Percentiles rank a stretch among this genome's conserved stretches.
phyloP scores from a whole-genome alignment of 2,113 vertebrate species.

The Peromyscus californicus region DNA sequence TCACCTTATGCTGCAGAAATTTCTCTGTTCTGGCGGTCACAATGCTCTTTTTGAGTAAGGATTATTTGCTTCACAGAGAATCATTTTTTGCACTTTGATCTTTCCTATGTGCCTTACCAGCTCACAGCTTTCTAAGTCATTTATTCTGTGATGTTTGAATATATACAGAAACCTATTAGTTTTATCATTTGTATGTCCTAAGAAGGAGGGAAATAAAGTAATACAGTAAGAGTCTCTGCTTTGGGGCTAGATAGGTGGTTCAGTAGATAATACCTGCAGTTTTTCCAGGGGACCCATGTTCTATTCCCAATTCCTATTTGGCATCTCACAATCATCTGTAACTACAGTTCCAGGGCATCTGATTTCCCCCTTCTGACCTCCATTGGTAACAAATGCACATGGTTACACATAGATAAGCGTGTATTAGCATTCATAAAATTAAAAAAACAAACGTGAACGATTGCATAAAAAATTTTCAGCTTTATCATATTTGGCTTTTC shows the following conservation, averaged over 20 bases:
- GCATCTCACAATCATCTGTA: neutral
- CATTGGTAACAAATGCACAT: neutral
- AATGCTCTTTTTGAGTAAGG: conserved; percentile 97
- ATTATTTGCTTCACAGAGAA: conserved; percentile 54
- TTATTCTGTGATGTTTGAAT: neutral
- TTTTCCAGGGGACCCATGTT: neutral
- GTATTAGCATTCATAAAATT: neutral
- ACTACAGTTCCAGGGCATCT: neutral
- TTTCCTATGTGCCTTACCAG: conserved; percentile 39
- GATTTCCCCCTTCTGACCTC: neutral
- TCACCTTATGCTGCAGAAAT: conserved; percentile 97
- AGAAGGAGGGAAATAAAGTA: neutral
- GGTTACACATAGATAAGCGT: neutral
- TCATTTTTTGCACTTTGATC: conserved; percentile 32
- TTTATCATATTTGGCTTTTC: conserved; percentile 27
- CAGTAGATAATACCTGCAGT: neutral
- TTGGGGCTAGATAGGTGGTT: neutral
- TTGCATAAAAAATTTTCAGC: too few relatives aligned
- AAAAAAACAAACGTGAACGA: too few relatives aligned
- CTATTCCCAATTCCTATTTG: too few relatives aligned
- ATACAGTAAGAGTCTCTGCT: neutral
- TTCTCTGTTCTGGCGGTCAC: conserved; percentile 97
- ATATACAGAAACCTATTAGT: neutral
- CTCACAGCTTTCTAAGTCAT: conserved; percentile 7
- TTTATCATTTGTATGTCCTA: neutral